Evolutionary conservation across 1,140 invertebrate genomes (phyloP), one percentile per base, ranked within the genome.

Genomic region (Tetragonula clypearis): DNA sequence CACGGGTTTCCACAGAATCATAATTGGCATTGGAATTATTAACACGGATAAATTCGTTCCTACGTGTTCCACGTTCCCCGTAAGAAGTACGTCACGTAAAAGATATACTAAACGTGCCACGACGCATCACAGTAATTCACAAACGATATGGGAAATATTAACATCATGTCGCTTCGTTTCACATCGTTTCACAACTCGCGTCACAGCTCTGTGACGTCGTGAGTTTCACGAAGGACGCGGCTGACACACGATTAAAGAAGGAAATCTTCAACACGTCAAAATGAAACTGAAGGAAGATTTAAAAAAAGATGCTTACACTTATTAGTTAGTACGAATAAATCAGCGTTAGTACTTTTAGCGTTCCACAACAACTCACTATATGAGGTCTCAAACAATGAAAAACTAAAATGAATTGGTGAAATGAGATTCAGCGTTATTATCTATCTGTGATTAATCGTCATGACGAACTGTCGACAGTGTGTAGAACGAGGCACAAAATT

Each of bases 1-100:
- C 55, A 82, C 11, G 55, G 66, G 55, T 8, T 0, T 88, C 23
- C 23, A 79, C 86, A 89, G 35, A 87, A 79, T 53, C 84, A 23
- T 56, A 49, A 19, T 49, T 68, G 74, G 30, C 26, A 19, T 49
- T 68, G 68, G 30, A 75, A 76, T 19, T 66, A 75, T 49, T 49
- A 53, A 78, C 56, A 35, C 75, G 15, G 21, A 2, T 68, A 30
- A n/a, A 68, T 35, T 53, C 17, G 49, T 41, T 9, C 41, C 41
- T 11, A 49, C 8, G 41, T 56, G 49, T 14, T 82, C 21, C 35
- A 19, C 58, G 12, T 73, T 49, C 58, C 1, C 17, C 72, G 3
- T n/a, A 26, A 82, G 19, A 62, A 23, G 6, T 30, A 71, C 69
- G 3, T 21, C 26, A 21, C 26, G 8, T 2, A 26, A 71, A 69